phyloP scores from a whole-genome alignment of 2,888 invertebrate species.

The Seira ritae region DNA sequence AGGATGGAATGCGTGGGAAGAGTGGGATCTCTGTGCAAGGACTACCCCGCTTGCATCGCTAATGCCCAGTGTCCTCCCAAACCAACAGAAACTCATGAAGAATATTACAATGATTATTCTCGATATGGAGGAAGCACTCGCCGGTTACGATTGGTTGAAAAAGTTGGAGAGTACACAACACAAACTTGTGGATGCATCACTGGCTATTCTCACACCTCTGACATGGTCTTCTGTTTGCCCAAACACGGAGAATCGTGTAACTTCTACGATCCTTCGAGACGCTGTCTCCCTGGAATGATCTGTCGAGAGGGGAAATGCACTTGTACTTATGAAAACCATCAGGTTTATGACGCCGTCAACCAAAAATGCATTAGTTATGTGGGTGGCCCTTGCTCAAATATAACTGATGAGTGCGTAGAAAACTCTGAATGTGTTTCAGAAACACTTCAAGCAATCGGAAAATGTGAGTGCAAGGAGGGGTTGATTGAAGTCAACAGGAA shows the following conservation, averaged over 20 bases:
- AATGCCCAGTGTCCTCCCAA: conserved; percentile 32
- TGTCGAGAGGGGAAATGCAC: conserved; percentile 23
- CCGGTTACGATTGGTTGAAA: neutral
- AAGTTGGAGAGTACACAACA: neutral
- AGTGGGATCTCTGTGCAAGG: conserved; percentile 11
- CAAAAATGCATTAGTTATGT: neutral
- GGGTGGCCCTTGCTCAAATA: conserved; percentile 20
- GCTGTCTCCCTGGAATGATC: conserved; percentile 24
- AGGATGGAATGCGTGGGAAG: conserved; percentile 32
- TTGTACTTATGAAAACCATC: conserved; percentile 15
- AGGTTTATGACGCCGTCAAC: neutral
- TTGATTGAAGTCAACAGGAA: conserved; percentile 22
- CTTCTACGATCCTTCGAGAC: neutral
- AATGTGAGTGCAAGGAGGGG: conserved; percentile 11
- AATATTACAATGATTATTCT: neutral
- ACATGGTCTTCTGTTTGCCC: neutral
- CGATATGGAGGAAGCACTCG: neutral
- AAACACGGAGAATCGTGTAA: neutral
- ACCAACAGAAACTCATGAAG: neutral
- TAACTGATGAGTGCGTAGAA: neutral
- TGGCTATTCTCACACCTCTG: neutral
- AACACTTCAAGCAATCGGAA: neutral
- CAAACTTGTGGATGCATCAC: neutral
- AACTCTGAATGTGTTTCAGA: neutral
- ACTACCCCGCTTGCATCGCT: neutral